These are phyloP conservation scores for Hyles euphorbiae DNA, from an alignment of 1,140 invertebrate genomes.

Conservation along the genomic window DNA sequence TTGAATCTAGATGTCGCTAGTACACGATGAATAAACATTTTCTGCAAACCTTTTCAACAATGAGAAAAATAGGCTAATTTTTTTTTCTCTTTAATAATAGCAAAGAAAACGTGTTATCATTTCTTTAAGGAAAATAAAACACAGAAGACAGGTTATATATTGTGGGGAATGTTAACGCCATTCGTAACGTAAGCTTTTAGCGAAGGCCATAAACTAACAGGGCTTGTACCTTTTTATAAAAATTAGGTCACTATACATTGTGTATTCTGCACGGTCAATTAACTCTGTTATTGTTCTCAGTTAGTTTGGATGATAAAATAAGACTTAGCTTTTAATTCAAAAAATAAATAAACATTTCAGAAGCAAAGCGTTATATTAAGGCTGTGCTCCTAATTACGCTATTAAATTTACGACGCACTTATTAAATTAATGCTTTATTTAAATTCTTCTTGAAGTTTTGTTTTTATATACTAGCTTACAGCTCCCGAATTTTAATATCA, in stretches of 20 bases:
- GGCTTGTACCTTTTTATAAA: conserved; percentile 10
- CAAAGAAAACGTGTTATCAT: conserved; percentile 40
- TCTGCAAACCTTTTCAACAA: too few species aligned
- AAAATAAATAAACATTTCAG: too few species aligned
- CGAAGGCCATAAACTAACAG: conserved; percentile 19
- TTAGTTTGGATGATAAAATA: too few species aligned
- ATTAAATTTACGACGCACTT: too few species aligned
- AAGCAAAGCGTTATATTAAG: too few species aligned
- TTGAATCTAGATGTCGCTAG: too few species aligned
- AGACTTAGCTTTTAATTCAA: too few species aligned
- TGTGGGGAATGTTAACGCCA: conserved; percentile 29
- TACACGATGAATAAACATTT: too few species aligned
- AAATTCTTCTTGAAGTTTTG: background rate
- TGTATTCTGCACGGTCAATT: conserved; percentile 2
- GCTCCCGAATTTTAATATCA: too few species aligned
- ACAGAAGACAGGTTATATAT: conserved; percentile 39
- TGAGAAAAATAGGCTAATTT: conserved; percentile 30
- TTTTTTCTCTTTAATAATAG: conserved; percentile 39
- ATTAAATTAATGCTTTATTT: too few species aligned
- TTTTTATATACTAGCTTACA: conserved; percentile 2
- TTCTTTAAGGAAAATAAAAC: conserved; percentile 42
- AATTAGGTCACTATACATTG: background rate
- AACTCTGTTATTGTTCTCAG: background rate
- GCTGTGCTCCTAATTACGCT: too few species aligned
- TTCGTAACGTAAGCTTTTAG: conserved; percentile 28